Evolutionary conservation across 2,113 vertebrate species (phyloP).

Genomic region (Hemibagrus wyckioides): DNA sequence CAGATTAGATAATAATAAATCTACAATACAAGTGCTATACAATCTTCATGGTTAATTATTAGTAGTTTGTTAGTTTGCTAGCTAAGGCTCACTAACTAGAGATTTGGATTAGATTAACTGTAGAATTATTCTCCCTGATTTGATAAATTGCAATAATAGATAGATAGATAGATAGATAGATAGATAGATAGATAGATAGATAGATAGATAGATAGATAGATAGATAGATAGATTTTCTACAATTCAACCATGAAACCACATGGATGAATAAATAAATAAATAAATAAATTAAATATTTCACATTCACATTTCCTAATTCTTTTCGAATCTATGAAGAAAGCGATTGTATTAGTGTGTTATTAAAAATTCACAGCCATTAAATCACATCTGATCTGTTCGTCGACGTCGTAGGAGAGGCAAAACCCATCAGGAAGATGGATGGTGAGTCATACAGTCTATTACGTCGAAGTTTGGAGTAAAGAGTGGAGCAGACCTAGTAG

Average conservation of each 20-base stretch:
- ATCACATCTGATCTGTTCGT: not conserved
- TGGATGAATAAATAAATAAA: not conserved
- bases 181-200: too few relatives aligned
- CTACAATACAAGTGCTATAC: not conserved
- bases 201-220: too few relatives aligned
- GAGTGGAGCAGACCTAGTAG: not conserved
- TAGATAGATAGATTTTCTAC: not conserved
- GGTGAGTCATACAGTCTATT: not conserved
- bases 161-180: too few relatives aligned
- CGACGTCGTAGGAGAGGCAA: not conserved
- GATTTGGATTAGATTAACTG: not conserved
- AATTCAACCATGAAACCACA: not conserved
- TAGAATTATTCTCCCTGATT: not conserved
- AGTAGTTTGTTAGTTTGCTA: not conserved
- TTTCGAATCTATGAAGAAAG: not conserved
- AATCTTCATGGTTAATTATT: not conserved
- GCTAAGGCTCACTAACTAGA: not conserved
- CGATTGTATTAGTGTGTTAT: not conserved
- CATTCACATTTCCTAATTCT: not conserved
- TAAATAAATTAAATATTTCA: too few relatives aligned
- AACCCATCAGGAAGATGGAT: not conserved
- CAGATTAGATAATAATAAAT: too few relatives aligned
- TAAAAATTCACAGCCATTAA: not conserved
- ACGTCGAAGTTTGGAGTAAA: not conserved
- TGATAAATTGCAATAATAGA: too few relatives aligned